Evolutionary conservation across 2,113 vertebrate species (phyloP).

Genomic region (Larimichthys crocea): DNA sequence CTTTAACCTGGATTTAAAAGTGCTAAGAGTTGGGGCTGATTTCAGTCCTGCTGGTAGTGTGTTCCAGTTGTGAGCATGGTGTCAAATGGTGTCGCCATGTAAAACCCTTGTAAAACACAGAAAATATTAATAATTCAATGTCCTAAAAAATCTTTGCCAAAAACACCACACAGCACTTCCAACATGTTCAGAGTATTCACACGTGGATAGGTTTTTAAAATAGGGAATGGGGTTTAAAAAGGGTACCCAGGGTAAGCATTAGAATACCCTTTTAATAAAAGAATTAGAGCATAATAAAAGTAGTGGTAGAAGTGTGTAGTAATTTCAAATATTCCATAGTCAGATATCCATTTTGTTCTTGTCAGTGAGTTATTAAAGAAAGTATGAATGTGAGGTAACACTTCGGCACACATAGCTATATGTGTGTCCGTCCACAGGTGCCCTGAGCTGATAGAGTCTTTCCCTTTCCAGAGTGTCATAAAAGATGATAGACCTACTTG

Average conservation of each 20-base stretch:
- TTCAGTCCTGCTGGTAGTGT: too few relatives aligned
- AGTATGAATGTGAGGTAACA: background rate
- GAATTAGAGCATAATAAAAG: background rate
- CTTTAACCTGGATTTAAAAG: too few relatives aligned
- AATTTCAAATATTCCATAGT: background rate
- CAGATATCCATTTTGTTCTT: background rate
- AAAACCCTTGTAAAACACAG: too few relatives aligned
- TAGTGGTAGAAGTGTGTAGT: background rate
- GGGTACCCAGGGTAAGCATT: background rate
- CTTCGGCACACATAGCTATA: too few relatives aligned
- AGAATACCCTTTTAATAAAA: background rate
- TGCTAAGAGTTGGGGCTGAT: too few relatives aligned
- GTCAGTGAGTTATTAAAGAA: background rate
- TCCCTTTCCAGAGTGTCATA: conserved; percentile 13
- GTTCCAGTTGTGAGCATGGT: too few relatives aligned
- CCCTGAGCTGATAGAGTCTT: conserved; percentile 16
- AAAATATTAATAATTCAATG: background rate
- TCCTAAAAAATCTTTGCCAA: background rate
- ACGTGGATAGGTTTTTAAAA: background rate
- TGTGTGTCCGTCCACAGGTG: conserved; percentile 4
- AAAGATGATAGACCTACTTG: conserved; percentile 30
- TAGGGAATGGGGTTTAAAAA: background rate
- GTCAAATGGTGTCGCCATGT: too few relatives aligned
- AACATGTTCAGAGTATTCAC: too few relatives aligned
- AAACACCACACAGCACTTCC: background rate